Evolutionary conservation across 2,888 invertebrate species (phyloP), one percentile per base, ranked within the genome.

Genomic region (Idaea dimidiata): DNA sequence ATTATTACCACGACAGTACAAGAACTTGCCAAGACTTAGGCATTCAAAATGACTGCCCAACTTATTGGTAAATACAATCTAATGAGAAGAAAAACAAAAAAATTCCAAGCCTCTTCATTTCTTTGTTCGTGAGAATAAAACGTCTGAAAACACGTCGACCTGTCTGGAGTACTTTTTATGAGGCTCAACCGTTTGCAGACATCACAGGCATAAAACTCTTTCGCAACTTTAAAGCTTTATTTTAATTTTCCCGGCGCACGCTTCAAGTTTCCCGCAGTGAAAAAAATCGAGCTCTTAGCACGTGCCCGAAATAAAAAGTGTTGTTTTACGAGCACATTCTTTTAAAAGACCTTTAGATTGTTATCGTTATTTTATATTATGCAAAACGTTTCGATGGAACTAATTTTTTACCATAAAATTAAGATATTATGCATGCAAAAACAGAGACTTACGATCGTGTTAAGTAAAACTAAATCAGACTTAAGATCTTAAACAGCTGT

Each of bases 241-340:
- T 91, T 91, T 91, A 90, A 91, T 91, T 91, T 90, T 86, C 83
- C 79, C 80, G 77, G 81, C 82, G 77, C 79, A 80, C 76, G 80
- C 70, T 69, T 65, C 71, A 75, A 76, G 80, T 83, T 81, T 81
- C 72, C 76, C 66, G 67, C 66, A 67, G 72, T 78, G 84, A 85
- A 86, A 86, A 83, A 79, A 76, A 73, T 80, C 71, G 78, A 83
- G 77, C 80, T 79, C 84, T 78, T 78, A 67, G 81, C 86, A 86
- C 87, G 87, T 87, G 83, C 79, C 70, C 71, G 78, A 81, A 78
- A 86, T 88, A 86, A 87, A 86, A 69, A 80, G 73, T 76, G 77
- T 81, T 83, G 79, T 75, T 86, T 85, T 82, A 82, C 77, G 76
- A 74, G 67, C 69, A 68, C 67, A 70, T 72, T 76, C 64, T 62